Evolutionary conservation across 2,888 invertebrate genomes (phyloP), one percentile per base, ranked within the genome.

Genomic region (Hanleya hanleyi): DNA sequence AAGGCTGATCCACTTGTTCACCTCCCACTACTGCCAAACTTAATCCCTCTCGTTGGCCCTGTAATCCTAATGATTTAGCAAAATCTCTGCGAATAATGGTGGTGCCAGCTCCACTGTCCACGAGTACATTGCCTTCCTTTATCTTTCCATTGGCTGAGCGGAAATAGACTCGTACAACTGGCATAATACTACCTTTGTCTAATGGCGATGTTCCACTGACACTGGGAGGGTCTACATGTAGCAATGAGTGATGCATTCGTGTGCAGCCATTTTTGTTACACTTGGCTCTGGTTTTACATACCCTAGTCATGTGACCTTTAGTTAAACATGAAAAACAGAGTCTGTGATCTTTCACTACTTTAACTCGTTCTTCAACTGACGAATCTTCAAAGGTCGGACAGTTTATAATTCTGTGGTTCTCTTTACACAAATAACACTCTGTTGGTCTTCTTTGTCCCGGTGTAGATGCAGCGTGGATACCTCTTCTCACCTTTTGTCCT

Each of bases 311-410:
- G 32, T 67, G 67, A 29, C 51, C 41, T 9, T 15, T 36, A 29
- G 9, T 29, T 15, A 73, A 33, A 37, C 73, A 73, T 1, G 65
- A 65, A 37, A 73, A 73, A 32, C 69, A 73, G 1, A 69, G 51
- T 22, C 65, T 49, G 35, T 69, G 18, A 6, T 47, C 29, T 49
- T 64, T 64, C 2, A 67, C 47, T 6, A 41, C n/a, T 2, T 64
- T 26, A 18, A 49, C 51, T 66, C 65, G 36, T 4, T 64, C 41
- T 9, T 66, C 51, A 47, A 51, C 29, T 37, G 1, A 26, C 36
- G 41, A 67, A 65, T 15, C 61, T 49, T 22, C 41, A 29, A 32
- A 67, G 22, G 22, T 36, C 32, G 49, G 47, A 33, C 36, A 37
- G 26, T 41, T 32, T 18, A 22, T 50, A 18, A 61, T 62, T 41